phyloP scores from a whole-genome alignment of 37 sponge, comb jelly and placozoan genomes.

The Eunapius fragilis region DNA sequence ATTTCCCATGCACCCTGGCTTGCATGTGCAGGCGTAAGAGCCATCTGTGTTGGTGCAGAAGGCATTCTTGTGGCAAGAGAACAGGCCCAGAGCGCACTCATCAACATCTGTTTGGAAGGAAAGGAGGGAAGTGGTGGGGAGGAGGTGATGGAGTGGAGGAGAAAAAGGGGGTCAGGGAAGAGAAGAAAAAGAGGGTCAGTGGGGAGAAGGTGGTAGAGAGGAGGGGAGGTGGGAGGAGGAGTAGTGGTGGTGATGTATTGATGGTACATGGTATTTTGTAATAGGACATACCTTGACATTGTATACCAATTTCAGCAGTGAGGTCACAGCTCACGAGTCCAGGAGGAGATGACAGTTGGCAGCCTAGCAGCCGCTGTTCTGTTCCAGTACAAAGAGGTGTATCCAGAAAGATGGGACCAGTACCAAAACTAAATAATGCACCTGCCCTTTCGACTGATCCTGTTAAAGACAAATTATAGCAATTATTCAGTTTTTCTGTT shows the following conservation, averaged over 20 bases:
- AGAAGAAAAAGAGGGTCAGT: background rate
- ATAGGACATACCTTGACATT: slow-evolving; percentile 22
- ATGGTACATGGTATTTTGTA: background rate
- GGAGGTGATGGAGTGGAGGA: no score
- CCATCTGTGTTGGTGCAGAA: slow-evolving; percentile 35
- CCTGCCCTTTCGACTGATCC: background rate
- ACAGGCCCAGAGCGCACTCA: slow-evolving; percentile 17
- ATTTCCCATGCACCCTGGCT: slow-evolving; percentile 3
- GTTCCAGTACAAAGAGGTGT: slow-evolving; percentile 33
- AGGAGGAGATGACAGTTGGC: background rate
- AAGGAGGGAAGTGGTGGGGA: background rate
- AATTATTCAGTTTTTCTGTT: no score
- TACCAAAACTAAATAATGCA: slow-evolving; percentile 13
- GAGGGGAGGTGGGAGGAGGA: background rate
- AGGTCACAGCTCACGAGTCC: slow-evolving; percentile 39
- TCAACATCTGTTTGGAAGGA: slow-evolving; percentile 17
- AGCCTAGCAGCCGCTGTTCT: slow-evolving; percentile 24
- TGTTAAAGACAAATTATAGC: background rate
- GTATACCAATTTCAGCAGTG: slow-evolving; percentile 34
- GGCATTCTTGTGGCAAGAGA: slow-evolving; percentile 18
- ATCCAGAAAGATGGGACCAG: slow-evolving; percentile 32
- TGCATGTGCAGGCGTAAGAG: slow-evolving; percentile 27
- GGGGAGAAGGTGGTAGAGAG: no score
- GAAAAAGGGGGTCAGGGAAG: no score
- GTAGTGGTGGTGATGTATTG: background rate